Conservation (phyloP, 2,113 vertebrate genomes). For the Thamnophis sirtalis region DNA sequence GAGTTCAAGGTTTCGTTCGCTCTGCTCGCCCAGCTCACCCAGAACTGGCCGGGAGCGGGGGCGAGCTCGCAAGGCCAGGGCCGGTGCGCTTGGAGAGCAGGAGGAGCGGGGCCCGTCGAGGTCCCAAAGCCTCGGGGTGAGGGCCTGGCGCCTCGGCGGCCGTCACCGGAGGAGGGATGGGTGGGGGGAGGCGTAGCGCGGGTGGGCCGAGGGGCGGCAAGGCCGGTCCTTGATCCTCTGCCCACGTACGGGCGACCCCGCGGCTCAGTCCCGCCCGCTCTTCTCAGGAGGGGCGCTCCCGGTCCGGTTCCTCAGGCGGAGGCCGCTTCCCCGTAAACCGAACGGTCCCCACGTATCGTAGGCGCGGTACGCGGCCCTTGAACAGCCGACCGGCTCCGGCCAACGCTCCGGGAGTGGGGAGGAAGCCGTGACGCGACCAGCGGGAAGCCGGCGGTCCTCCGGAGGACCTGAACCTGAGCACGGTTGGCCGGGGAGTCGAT, state of each 20-base stretch:
- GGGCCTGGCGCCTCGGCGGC: not conserved
- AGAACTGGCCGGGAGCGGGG: not conserved
- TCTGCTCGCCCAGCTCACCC: not conserved
- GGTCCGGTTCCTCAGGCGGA: not conserved
- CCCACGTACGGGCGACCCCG: not conserved
- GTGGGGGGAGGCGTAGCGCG: not conserved
- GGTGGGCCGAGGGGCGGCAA: not conserved
- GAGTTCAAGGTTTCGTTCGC: not conserved
- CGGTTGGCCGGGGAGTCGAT: not conserved
- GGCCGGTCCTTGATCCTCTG: not conserved
- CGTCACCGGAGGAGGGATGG: not conserved
- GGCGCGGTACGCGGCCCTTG: not conserved
- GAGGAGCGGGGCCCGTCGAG: not conserved
- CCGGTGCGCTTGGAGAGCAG: not conserved
- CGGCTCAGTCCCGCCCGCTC: not conserved
- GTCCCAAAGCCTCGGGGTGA: not conserved
- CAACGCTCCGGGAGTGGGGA: not conserved
- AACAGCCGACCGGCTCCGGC: not conserved
- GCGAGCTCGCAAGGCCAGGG: not conserved
- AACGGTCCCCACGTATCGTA: not conserved
- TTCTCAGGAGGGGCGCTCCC: not conserved
- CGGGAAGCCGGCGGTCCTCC: not conserved
- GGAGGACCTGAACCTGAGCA: not conserved
- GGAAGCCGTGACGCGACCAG: not conserved
- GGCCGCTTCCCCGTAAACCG: not conserved